Evolutionary conservation across 1,140 invertebrate species (phyloP), one percentile per base, ranked within the genome.

Genomic region (Heliconius melpomene): DNA sequence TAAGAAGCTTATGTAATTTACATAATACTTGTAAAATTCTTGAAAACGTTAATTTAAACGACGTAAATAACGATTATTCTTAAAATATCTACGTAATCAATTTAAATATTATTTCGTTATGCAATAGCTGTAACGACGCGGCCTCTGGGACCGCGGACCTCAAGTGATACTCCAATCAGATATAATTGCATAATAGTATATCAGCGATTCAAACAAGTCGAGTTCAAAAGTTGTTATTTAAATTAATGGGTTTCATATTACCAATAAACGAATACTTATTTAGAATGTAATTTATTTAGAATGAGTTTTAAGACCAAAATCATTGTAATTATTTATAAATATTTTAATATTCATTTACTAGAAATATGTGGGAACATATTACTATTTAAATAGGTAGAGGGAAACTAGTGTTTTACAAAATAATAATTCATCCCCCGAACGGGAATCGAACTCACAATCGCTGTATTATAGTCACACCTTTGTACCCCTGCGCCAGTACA

Each of bases 131-230:
- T 76, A 76, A 3, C 36, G 36, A 76, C 20, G 18, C 46, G 57
- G 75, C 36, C 75, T 66, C 57, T 72, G 71, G 71, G 71, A 72
- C 32, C 36, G 18, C 29, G 36, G 71, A 40, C 29, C 71, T 72
- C 71, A n/a, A 72, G 32, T 72, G 71, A 72, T 72, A 72, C 71
- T 72, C 32, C 29, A 72, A 72, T 38, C 71, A 40, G 71, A 72
- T 72, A 72, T 38, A 72, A 72, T 72, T 66, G 60, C 60, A 66
- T 66, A 66, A 66, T 66, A 26, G 13, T 29, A 66, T 66, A 66
- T 66, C 60, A 66, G 26, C 60, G 60, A 66, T 66, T 66, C 60
- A 66, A 66, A 66, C 60, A 66, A 66, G 26, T 66, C 60, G 60
- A 26, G 5, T 26, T 66, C 60, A 66, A 29, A 66, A 66, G 60